Conservation (phyloP, 2,113 vertebrate genomes). For the Otocyon megalotis region DNA sequence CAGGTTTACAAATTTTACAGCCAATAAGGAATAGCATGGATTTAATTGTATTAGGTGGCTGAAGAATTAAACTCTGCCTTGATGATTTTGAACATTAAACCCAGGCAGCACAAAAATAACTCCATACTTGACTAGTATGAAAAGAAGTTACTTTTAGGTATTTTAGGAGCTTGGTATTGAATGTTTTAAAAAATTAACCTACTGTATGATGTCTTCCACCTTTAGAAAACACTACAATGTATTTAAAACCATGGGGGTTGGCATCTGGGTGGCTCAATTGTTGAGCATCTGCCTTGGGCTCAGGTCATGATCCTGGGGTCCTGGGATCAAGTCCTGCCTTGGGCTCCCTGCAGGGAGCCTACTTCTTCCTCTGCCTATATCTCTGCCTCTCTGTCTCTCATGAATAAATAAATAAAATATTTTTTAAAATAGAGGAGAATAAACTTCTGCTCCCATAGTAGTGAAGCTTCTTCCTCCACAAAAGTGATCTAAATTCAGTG, state of each 20-base stretch:
- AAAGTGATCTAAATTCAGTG: background rate
- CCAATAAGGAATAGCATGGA: background rate
- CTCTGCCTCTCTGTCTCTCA: too few species aligned
- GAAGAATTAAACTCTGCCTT: background rate
- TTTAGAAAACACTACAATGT: background rate
- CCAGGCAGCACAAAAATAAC: background rate
- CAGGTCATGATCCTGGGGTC: too few species aligned
- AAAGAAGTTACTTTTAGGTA: background rate
- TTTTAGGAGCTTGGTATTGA: background rate
- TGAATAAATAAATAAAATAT: too few species aligned
- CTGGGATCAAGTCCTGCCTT: too few species aligned
- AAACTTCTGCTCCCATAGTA: background rate
- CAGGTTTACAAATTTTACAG: background rate
- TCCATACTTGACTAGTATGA: background rate
- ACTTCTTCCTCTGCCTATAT: too few species aligned
- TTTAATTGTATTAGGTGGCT: background rate
- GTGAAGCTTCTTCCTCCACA: slow-evolving; percentile 21
- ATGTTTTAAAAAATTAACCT: slow-evolving; percentile 11
- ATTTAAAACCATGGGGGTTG: background rate
- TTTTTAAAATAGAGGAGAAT: background rate
- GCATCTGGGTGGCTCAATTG: too few species aligned
- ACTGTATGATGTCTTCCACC: background rate
- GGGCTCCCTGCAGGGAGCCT: too few species aligned
- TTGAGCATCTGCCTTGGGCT: too few species aligned
- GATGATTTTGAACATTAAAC: background rate